Conservation (phyloP, 2,113 vertebrate genomes). For the Syngnathus floridae region DNA sequence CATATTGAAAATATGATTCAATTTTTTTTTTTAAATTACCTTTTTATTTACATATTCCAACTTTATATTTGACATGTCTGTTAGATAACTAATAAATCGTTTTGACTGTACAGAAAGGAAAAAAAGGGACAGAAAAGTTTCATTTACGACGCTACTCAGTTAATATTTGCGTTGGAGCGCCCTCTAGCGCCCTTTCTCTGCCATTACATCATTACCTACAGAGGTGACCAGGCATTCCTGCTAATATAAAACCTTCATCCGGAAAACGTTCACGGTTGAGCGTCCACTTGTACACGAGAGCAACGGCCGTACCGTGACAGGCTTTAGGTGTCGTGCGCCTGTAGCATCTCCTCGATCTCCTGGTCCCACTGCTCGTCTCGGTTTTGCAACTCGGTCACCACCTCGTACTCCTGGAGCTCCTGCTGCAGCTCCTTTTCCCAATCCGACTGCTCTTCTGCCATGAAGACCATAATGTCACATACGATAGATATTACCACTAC, state of each 20-base stretch:
- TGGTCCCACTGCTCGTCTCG: slow-evolving; percentile 90
- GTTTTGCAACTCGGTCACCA: slow-evolving; percentile 82
- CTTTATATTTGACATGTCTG: slow-evolving; percentile 35
- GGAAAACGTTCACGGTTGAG: slow-evolving; percentile 5
- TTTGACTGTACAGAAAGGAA: slow-evolving; percentile 35
- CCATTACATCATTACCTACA: slow-evolving; percentile 13
- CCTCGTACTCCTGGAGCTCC: slow-evolving; percentile 92
- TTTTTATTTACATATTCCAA: slow-evolving; percentile 52
- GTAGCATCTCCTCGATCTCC: slow-evolving; percentile 92
- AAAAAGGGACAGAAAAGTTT: not conserved
- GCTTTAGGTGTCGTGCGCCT: slow-evolving; percentile 73
- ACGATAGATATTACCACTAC: not conserved
- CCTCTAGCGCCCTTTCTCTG: slow-evolving; percentile 16
- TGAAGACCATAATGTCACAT: not conserved
- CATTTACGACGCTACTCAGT: slow-evolving; percentile 4
- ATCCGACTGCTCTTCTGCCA: slow-evolving; percentile 79
- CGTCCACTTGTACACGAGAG: not conserved
- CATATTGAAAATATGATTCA: not conserved
- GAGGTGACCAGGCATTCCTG: slow-evolving; percentile 5
- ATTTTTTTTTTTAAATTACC: not conserved
- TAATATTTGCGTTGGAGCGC: slow-evolving; percentile 16
- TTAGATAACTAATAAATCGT: slow-evolving; percentile 11
- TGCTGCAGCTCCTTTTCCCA: slow-evolving; percentile 94
- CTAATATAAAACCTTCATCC: slow-evolving; percentile 4
- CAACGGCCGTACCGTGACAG: not conserved